Evolutionary conservation across 2,113 vertebrate genomes (phyloP).

Genomic region (Mormoops blainvillei): DNA sequence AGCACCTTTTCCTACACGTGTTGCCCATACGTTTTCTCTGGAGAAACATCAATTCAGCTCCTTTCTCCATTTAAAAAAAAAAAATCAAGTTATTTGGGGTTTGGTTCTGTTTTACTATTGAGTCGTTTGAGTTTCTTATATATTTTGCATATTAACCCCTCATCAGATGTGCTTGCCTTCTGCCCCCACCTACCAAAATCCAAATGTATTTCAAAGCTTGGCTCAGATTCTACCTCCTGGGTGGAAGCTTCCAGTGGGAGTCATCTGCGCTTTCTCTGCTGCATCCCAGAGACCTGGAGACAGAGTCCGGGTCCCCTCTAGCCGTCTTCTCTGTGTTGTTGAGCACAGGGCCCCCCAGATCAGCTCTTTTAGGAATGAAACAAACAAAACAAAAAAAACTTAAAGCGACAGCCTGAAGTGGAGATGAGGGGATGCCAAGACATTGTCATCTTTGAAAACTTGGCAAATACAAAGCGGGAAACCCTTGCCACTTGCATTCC

Average conservation of each 20-base stretch:
- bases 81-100: background rate
- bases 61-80: background rate
- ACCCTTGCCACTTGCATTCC: background rate
- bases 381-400: background rate
- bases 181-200: background rate
- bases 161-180: background rate
- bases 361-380: background rate
- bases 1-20: background rate
- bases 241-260: background rate
- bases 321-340: background rate
- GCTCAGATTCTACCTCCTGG: background rate
- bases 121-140: background rate
- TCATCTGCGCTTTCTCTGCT: background rate
- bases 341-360: background rate
- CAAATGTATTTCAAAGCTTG: background rate
- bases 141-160: background rate
- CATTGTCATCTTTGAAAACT: background rate
- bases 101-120: background rate
- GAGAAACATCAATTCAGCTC: background rate
- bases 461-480: constrained; percentile 32
- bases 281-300: background rate
- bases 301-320: background rate
- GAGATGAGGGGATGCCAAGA: background rate
- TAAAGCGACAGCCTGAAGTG: background rate
- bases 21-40: background rate